A percentile compares a stretch with the other conserved stretches of the same genome.
phyloP scores from a whole-genome alignment of 2,113 vertebrate genomes.

The Hypanus sabinus region DNA sequence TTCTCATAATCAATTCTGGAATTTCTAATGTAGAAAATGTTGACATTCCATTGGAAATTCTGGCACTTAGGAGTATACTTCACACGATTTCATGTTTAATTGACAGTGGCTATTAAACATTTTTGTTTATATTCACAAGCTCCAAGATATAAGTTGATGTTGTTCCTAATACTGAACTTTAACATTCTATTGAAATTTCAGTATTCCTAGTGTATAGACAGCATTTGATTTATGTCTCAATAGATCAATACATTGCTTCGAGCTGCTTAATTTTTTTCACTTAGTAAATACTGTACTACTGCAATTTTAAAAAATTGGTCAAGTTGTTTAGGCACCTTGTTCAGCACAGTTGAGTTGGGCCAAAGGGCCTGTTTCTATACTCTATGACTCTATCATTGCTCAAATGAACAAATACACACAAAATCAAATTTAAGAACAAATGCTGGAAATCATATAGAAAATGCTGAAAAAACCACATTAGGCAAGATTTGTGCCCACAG shows the following conservation, averaged over 20 bases:
- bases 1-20: not conserved
- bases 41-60: not conserved
- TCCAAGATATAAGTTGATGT: not conserved
- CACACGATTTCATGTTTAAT: not conserved
- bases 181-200: not conserved
- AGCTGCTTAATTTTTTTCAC: not conserved
- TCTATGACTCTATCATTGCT: too few species aligned
- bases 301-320: not conserved
- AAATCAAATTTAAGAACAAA: too few species aligned
- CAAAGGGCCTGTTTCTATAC: too few species aligned
- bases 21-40: not conserved
- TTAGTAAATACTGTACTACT: not conserved
- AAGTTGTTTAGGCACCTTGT: not conserved
- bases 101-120: not conserved
- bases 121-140: not conserved
- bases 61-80: not conserved
- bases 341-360: too few species aligned
- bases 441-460: too few species aligned
- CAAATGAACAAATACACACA: not conserved
- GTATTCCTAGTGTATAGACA: not conserved
- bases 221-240: not conserved
- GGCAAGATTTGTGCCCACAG: too few species aligned
- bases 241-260: not conserved
- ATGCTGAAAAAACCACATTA: too few species aligned
- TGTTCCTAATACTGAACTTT: not conserved